Base-by-base conservation (phyloP, 2,888 invertebrate species). In the Sisyra nigra region DNA sequence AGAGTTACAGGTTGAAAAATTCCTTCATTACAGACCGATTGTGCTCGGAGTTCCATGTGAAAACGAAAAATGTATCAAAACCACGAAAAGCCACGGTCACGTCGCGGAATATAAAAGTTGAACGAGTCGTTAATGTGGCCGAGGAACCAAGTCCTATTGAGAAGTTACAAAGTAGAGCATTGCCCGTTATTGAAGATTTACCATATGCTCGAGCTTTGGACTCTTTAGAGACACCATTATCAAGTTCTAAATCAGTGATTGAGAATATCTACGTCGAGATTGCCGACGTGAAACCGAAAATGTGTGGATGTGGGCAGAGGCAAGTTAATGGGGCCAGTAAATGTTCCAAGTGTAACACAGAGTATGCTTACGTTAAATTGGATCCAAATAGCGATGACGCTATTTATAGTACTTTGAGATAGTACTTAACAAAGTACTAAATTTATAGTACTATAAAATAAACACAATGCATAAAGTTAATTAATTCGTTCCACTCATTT, bases 221-320 rank as follows among this genome's bases (percentile, higher is more conserved):
- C 49, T 78, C 78, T 8, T 67, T 78, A 5, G 50, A 47, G 44
- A 44, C 47, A 9, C 38, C 46, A n/a, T 51, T 44, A 39, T 43
- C 14, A 13, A 7, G 35, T 35, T 51, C 49, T 40, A 49, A 46
- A 42, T 44, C 46, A 40, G 60, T 61, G 35, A 68, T 74, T 53
- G 79, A 79, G 53, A 79, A 79, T 52, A 78, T 80, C 51, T 80
- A 79, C 54, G 77, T 79, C 40, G 79, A 80, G 59, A 79, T 80
- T 45, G 52, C 53, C 50, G 53, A 53, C 9, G 33, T 13, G 3
- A 33, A 33, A 6, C 14, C 11, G n/a, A 33, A 33, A 8, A 33
- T 13, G 33, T 33, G 33, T 33, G 14, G n/a, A 33, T 33, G 14
- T 33, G n/a, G 33, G 6, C n/a, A 33, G 9, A 3, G 33, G n/a